Percentiles rank a stretch among this genome's conserved stretches.
Conservation (phyloP, 2,797 vertebrate genomes). For the Hydrophis major region DNA sequence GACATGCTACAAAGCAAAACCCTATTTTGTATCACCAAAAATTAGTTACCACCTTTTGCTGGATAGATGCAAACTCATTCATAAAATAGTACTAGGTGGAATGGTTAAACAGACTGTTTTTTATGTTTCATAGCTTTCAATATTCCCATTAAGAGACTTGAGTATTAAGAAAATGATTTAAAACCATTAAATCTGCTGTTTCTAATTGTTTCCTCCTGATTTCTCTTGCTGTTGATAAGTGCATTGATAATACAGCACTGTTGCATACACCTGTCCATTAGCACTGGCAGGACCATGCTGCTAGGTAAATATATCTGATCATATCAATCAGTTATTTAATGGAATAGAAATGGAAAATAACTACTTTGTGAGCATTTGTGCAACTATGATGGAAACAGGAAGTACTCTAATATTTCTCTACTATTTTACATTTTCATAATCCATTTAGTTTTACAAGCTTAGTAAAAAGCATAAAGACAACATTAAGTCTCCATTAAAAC, state of each 20-base stretch:
- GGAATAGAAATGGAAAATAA: not conserved
- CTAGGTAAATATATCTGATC: not conserved
- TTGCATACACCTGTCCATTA: not conserved
- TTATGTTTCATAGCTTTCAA: not conserved
- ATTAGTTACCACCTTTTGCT: not conserved
- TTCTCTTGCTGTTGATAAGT: not conserved
- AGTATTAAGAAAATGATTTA: not conserved
- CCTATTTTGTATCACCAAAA: not conserved
- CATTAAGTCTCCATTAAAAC: conserved; percentile 43
- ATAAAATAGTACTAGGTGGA: not conserved
- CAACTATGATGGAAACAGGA: not conserved
- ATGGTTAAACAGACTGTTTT: not conserved
- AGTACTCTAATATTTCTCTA: not conserved
- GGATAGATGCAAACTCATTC: not conserved
- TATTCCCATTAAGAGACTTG: not conserved
- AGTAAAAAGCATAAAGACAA: not conserved
- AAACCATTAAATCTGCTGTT: not conserved
- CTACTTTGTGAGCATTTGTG: not conserved
- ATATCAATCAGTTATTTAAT: not conserved
- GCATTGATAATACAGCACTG: not conserved
- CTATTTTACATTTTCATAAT: not conserved
- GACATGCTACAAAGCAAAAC: not conserved
- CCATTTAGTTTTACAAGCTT: conserved; percentile 19
- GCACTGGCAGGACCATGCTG: not conserved
- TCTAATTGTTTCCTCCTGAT: not conserved